Evolutionary conservation across 2,888 invertebrate genomes (phyloP).

Genomic region (Campoplex nolae): DNA sequence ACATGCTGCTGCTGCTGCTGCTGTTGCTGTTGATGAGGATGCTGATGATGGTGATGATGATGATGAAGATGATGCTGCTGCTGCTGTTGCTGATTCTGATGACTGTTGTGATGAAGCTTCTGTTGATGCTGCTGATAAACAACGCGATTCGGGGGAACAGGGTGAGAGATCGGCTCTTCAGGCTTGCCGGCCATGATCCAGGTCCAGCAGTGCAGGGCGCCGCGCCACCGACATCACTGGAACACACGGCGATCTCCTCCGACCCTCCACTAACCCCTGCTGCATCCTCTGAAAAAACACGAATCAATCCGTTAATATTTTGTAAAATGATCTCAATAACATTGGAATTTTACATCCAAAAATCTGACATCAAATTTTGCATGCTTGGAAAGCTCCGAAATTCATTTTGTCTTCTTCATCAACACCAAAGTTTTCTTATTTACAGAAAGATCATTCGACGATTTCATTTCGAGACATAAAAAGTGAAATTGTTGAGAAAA

Average conservation of each 20-base stretch:
- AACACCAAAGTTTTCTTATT: too few species aligned
- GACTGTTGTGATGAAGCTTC: slow-evolving; percentile 72
- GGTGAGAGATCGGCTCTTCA: slow-evolving; percentile 87
- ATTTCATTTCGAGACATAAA: neutral
- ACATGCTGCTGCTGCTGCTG: slow-evolving; percentile 49
- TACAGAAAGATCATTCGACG: too few species aligned
- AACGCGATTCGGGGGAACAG: slow-evolving; percentile 83
- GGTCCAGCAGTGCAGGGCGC: slow-evolving; percentile 82
- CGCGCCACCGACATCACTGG: slow-evolving; percentile 89
- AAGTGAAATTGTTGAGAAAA: neutral
- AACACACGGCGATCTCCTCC: slow-evolving; percentile 85
- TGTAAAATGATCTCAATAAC: neutral
- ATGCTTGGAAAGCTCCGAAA: slow-evolving; percentile 12
- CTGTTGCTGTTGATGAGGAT: slow-evolving; percentile 69
- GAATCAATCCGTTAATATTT: slow-evolving; percentile 43
- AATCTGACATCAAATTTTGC: neutral
- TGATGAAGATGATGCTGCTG: slow-evolving; percentile 66
- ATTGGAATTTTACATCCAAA: too few species aligned
- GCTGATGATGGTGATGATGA: slow-evolving; percentile 49
- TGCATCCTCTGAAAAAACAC: slow-evolving; percentile 81
- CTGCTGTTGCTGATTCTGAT: slow-evolving; percentile 65
- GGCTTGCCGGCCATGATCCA: slow-evolving; percentile 91
- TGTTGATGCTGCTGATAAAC: slow-evolving; percentile 73
- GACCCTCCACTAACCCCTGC: slow-evolving; percentile 80
- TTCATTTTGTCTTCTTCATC: neutral